Evolutionary conservation across 2,797 vertebrate genomes (phyloP).

Genomic region (Labeo calbasu): DNA sequence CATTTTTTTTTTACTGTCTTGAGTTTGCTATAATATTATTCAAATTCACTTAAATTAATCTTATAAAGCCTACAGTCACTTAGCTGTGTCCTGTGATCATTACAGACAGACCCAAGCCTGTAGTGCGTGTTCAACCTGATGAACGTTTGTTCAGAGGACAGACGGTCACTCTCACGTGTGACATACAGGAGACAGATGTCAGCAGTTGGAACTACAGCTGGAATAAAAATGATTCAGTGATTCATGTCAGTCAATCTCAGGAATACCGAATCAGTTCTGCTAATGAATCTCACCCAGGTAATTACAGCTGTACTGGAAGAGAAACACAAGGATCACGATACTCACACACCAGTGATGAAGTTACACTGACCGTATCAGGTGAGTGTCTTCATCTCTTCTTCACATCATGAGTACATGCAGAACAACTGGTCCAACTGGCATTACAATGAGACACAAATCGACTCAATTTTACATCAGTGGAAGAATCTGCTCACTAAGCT

Average conservation of each 20-base stretch:
- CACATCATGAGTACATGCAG: no score
- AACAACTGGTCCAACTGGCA: no score
- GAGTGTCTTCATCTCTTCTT: background rate
- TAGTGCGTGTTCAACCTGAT: background rate
- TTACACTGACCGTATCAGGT: background rate
- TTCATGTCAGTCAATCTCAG: background rate
- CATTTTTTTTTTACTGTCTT: background rate
- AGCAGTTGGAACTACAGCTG: background rate
- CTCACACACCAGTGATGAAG: constrained; percentile 2
- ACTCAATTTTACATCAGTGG: no score
- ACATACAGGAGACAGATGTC: background rate
- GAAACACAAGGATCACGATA: background rate
- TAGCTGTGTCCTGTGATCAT: no score
- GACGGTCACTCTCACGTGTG: constrained; percentile 10
- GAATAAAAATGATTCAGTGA: background rate
- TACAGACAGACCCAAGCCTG: constrained; percentile 2
- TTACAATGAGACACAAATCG: no score
- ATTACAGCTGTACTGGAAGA: background rate
- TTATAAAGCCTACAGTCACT: background rate
- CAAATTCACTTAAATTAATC: background rate
- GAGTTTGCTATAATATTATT: background rate
- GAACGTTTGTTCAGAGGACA: background rate
- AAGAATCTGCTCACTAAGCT: no score
- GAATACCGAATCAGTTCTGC: constrained; percentile 11
- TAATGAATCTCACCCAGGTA: background rate